A percentile compares a stretch with the other conserved stretches of the same genome.
Conservation (phyloP, 2,888 invertebrate genomes). For the Zele albiditarsus region DNA sequence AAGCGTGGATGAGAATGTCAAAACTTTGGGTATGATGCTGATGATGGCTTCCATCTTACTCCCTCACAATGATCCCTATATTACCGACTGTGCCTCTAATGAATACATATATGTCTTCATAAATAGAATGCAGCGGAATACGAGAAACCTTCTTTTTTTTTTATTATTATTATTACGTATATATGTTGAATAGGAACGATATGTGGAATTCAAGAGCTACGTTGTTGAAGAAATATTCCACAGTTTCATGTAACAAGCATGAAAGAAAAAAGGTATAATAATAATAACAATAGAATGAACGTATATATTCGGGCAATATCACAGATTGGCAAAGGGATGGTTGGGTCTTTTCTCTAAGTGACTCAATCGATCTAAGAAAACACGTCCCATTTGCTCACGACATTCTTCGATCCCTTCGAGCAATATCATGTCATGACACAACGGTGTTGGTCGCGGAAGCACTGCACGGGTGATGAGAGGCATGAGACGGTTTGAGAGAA, state of each 20-base stretch:
- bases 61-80: background rate
- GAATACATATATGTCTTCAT: background rate
- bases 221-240: too few relatives aligned
- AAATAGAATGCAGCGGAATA: background rate
- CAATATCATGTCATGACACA: slow-evolving; percentile 22
- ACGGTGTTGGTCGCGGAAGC: background rate
- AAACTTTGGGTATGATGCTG: background rate
- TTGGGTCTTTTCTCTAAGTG: slow-evolving; percentile 37
- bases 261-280: slow-evolving; percentile 13
- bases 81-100: too few relatives aligned
- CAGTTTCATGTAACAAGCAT: too few relatives aligned
- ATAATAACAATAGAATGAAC: background rate
- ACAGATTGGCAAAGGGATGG: slow-evolving; percentile 30
- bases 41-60: background rate
- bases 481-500: background rate
- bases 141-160: background rate
- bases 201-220: too few relatives aligned
- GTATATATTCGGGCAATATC: slow-evolving; percentile 18
- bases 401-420: slow-evolving; percentile 20
- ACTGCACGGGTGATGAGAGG: background rate
- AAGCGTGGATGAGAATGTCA: background rate
- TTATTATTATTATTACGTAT: too few relatives aligned
- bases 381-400: slow-evolving; percentile 37
- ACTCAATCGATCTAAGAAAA: slow-evolving; percentile 45
- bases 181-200: too few relatives aligned